Evolutionary conservation across 2,888 invertebrate genomes (phyloP).

Genomic region (Netelia virgata): DNA sequence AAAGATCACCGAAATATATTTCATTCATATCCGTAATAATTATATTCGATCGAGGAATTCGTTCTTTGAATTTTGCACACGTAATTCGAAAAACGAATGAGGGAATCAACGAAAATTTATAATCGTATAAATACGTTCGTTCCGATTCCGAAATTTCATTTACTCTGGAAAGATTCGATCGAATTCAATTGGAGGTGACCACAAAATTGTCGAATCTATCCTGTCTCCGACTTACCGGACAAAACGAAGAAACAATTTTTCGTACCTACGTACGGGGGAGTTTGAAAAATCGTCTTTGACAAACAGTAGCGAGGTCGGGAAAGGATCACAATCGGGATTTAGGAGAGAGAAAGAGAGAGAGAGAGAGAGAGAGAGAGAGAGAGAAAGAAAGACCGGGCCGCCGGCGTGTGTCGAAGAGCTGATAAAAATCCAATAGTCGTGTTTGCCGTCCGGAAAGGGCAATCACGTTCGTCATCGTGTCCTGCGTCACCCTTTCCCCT

Average conservation of each 20-base stretch:
- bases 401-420: slow-evolving; percentile 69
- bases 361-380: slow-evolving; percentile 29
- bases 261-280: not conserved
- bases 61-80: no score
- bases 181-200: not conserved
- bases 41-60: no score
- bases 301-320: slow-evolving; percentile 11
- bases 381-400: slow-evolving; percentile 47
- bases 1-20: not conserved
- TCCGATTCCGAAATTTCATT: no score
- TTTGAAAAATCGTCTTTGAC: slow-evolving; percentile 34
- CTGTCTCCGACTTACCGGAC: not conserved
- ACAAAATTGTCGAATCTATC: not conserved
- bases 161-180: not conserved
- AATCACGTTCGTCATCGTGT: slow-evolving; percentile 84
- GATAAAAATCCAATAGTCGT: slow-evolving; percentile 83
- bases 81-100: no score
- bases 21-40: no score
- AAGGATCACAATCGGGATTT: slow-evolving; percentile 1
- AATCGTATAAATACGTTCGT: no score
- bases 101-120: no score
- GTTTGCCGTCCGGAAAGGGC: slow-evolving; percentile 83
- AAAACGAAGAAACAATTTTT: not conserved
- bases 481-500: slow-evolving; percentile 73
- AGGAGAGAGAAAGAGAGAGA: slow-evolving; percentile 39